These are phyloP conservation scores for Hypomecis punctinalis DNA, from an alignment of 2,888 invertebrate species.

Conservation along the genomic window DNA sequence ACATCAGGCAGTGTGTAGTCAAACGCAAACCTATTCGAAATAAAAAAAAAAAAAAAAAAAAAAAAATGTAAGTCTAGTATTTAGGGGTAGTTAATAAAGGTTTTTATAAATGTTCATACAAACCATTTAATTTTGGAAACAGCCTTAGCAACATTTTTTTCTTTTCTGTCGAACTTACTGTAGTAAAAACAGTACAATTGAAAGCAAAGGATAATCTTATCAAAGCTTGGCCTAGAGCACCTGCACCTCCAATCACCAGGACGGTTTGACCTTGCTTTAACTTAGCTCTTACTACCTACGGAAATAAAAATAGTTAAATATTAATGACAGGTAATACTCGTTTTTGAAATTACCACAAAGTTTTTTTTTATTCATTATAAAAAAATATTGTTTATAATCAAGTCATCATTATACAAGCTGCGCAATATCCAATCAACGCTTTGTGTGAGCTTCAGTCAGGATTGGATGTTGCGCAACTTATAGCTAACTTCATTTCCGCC, in stretches of 20 bases:
- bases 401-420: too few relatives aligned
- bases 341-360: neutral
- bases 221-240: slow-evolving; percentile 63
- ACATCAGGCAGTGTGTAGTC: too few relatives aligned
- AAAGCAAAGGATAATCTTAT: slow-evolving; percentile 57
- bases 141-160: slow-evolving; percentile 54
- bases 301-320: slow-evolving; percentile 30
- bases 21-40: too few relatives aligned
- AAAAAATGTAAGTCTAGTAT: too few relatives aligned
- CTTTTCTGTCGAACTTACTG: slow-evolving; percentile 55
- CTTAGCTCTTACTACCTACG: slow-evolving; percentile 46
- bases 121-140: slow-evolving; percentile 62
- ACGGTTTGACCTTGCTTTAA: slow-evolving; percentile 44
- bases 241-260: slow-evolving; percentile 58
- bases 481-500: too few relatives aligned
- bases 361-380: neutral
- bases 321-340: neutral
- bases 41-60: too few relatives aligned
- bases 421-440: too few relatives aligned
- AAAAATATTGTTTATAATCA: too few relatives aligned
- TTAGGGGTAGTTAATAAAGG: too few relatives aligned
- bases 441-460: too few relatives aligned
- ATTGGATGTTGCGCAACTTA: too few relatives aligned
- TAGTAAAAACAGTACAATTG: slow-evolving; percentile 55
- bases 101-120: too few relatives aligned